These are phyloP conservation scores for Aleadryas rufinucha DNA, from an alignment of 2,113 vertebrate genomes.

Conservation along the genomic window DNA sequence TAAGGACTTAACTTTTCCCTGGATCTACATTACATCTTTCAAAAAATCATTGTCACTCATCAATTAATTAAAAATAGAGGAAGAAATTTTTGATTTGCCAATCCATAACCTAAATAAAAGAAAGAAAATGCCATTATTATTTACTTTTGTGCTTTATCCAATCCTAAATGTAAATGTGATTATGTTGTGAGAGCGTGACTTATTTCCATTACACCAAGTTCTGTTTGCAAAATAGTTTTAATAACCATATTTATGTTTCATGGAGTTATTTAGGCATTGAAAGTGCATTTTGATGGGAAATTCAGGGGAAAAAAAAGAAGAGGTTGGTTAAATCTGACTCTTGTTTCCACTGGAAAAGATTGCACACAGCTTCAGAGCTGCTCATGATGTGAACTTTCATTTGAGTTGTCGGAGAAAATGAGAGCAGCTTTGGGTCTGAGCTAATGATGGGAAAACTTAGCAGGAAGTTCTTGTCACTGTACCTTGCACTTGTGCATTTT, in stretches of 20 bases:
- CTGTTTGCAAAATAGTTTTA: not conserved
- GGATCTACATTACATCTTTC: not conserved
- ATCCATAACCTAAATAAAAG: not conserved
- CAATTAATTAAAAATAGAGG: not conserved
- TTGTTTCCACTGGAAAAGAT: not conserved
- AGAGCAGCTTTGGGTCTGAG: not conserved
- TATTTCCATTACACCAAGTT: not conserved
- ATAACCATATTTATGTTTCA: not conserved
- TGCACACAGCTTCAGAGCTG: not conserved
- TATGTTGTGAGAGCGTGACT: accelerated
- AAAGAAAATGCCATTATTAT: not conserved
- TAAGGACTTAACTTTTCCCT: not conserved
- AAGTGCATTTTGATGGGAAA: not conserved
- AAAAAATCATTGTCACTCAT: not conserved
- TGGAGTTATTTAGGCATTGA: not conserved
- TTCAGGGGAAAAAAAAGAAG: accelerated
- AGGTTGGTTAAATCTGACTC: not conserved
- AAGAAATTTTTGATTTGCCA: not conserved
- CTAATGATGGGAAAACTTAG: not conserved
- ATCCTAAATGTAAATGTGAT: not conserved
- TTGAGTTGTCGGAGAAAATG: not conserved
- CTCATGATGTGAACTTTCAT: accelerated
- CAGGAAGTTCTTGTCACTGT: not conserved
- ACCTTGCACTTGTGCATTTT: not conserved
- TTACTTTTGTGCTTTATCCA: not conserved